Evolutionary conservation across 2,888 invertebrate genomes (phyloP), one percentile per base, ranked within the genome.

Genomic region (Pterostichus niger): DNA sequence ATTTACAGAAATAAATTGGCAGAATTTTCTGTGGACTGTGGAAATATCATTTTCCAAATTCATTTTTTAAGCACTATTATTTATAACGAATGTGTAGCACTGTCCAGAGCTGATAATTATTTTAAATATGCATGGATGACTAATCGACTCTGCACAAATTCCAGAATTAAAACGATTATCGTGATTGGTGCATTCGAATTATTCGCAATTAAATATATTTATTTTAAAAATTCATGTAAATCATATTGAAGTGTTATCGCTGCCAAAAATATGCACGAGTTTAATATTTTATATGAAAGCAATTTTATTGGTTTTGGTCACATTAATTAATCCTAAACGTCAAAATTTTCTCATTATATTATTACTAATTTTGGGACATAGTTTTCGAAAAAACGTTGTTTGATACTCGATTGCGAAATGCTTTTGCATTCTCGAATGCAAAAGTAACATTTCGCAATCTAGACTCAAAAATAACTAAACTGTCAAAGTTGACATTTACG

Each of bases 21-120:
- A 46, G 10, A 71, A 71, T 17, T 46, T 44, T 15, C 46, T n/a
- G 64, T 33, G 61, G 6, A 31, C 61, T 35, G 40, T 44, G 52
- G 52, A 52, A 75, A 75, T 71, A 71, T 71, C 75, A 52, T 75
- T 75, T 75, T 52, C 33, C 75, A 75, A 75, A 75, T 75, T 75
- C 52, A 31, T 75, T 49, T 73, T 73, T 75, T 75, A 75, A 75
- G 49, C 31, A 75, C 52, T 15, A 49, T 31, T 52, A 75, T 75
- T 75, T 52, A 49, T 52, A 52, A 52, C 49, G 52, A 75, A 75
- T 75, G 52, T 75, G 68, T 13, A 44, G 68, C 17, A 64, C 75
- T 75, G 75, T 52, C 33, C 49, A 49, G 6, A n/a, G 52, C 52
- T 52, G 75, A 75, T 75, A 75, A 75, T 75, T 52, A 75, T 75